Percentiles rank a stretch among this genome's conserved stretches.
Evolutionary conservation across 2,113 vertebrate species (phyloP).

Genomic region (Gnathonemus longibarbis): DNA sequence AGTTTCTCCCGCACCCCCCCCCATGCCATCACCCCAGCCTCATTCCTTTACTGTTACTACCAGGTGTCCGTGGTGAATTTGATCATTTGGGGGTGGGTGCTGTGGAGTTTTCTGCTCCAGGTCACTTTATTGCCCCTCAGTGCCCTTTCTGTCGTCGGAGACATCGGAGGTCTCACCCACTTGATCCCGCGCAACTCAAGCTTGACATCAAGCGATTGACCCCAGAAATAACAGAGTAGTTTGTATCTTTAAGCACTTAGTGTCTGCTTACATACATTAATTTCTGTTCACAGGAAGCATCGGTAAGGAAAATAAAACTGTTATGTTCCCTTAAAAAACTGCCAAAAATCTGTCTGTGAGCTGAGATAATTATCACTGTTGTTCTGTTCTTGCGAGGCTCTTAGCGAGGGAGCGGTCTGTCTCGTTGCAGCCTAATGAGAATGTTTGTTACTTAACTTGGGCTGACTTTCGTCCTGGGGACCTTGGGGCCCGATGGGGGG

Average conservation of each 20-base stretch:
- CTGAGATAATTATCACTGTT: constrained; percentile 39
- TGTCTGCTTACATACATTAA: neutral
- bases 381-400: constrained; percentile 34
- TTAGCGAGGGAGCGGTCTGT: constrained; percentile 30
- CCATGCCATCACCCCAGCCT: neutral
- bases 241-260: neutral
- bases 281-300: neutral
- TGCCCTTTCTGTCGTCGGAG: neutral
- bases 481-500: neutral
- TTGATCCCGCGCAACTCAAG: neutral
- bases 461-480: neutral
- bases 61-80: neutral
- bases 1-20: neutral
- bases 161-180: too few relatives aligned
- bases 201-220: neutral
- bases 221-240: neutral
- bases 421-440: constrained; percentile 37
- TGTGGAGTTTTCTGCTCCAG: neutral
- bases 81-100: neutral
- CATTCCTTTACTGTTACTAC: neutral
- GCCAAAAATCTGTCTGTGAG: neutral
- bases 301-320: neutral
- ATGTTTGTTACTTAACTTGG: constrained; percentile 24
- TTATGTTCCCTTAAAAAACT: neutral
- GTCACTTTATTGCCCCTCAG: neutral